Evolutionary conservation across 2,888 invertebrate species (phyloP).

Genomic region (Sussaba pulchella): DNA sequence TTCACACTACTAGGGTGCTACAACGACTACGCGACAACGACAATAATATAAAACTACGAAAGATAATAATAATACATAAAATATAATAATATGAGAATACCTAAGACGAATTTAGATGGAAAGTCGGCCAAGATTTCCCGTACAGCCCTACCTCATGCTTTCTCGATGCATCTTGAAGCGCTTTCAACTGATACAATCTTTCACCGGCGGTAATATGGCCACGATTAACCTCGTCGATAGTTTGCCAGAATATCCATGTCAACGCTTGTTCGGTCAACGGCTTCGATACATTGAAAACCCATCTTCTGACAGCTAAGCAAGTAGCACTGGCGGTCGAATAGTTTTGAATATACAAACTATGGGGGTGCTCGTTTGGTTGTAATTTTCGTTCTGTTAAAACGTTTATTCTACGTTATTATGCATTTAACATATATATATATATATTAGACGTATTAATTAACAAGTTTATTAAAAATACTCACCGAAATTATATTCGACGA

Average conservation of each 20-base stretch:
- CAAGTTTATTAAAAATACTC: too few species aligned
- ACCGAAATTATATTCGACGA: constrained; percentile 99
- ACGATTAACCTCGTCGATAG: constrained; percentile 97
- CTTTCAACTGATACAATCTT: constrained; percentile 97
- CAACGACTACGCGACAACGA: too few species aligned
- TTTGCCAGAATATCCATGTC: constrained; percentile 96
- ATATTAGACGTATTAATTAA: too few species aligned
- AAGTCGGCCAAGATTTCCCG: constrained; percentile 46
- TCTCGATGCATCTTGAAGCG: constrained; percentile 95
- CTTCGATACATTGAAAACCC: constrained; percentile 92
- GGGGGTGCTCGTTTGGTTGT: constrained; percentile 97
- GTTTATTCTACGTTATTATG: constrained; percentile 36
- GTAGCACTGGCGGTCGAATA: constrained; percentile 99
- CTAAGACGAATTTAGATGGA: constrained; percentile 48
- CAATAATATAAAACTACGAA: too few species aligned
- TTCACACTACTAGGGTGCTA: too few species aligned
- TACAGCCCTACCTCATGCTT: constrained; percentile 88
- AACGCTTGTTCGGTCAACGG: constrained; percentile 90
- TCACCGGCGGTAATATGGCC: constrained; percentile 96
- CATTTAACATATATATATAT: too few species aligned
- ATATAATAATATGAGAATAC: constrained; percentile 40
- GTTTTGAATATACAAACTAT: constrained; percentile 99
- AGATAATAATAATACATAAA: constrained; percentile 32
- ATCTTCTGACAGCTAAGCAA: constrained; percentile 95
- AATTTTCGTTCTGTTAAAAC: constrained; percentile 94